Conservation (phyloP, 2,113 vertebrate genomes). For the Okapia johnstoni region DNA sequence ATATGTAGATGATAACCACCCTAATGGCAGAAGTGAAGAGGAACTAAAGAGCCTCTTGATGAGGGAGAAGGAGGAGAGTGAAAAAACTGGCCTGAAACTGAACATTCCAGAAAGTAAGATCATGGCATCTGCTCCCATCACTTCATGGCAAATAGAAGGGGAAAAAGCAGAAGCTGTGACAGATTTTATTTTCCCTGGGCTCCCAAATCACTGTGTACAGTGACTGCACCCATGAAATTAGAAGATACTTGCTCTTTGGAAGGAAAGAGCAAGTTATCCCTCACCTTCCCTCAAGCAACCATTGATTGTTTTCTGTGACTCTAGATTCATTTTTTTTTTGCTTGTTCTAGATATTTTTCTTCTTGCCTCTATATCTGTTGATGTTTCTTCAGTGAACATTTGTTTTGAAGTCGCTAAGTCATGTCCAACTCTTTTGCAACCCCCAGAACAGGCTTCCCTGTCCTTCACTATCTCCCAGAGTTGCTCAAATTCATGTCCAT, state of each 20-base stretch:
- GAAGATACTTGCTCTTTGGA: neutral
- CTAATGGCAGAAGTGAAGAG: neutral
- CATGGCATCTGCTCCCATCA: neutral
- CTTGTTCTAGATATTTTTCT: constrained; percentile 3
- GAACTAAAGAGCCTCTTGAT: neutral
- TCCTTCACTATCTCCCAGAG: neutral
- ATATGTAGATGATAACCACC: neutral
- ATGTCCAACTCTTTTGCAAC: neutral
- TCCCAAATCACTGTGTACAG: neutral
- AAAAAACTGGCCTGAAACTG: neutral
- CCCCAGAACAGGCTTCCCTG: neutral
- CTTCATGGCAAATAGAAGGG: neutral
- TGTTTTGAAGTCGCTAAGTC: neutral
- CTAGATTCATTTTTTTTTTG: neutral
- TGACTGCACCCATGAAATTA: neutral
- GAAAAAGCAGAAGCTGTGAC: neutral
- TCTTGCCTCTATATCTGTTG: neutral
- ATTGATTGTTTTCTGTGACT: neutral
- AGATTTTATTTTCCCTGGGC: neutral
- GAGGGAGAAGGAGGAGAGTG: neutral
- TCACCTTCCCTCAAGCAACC: neutral
- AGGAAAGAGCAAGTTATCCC: neutral
- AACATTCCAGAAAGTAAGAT: neutral
- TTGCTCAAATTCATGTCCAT: neutral
- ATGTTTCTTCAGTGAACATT: neutral